Conservation (phyloP, 2,113 vertebrate genomes). For the Lichenostomus cassidix region DNA sequence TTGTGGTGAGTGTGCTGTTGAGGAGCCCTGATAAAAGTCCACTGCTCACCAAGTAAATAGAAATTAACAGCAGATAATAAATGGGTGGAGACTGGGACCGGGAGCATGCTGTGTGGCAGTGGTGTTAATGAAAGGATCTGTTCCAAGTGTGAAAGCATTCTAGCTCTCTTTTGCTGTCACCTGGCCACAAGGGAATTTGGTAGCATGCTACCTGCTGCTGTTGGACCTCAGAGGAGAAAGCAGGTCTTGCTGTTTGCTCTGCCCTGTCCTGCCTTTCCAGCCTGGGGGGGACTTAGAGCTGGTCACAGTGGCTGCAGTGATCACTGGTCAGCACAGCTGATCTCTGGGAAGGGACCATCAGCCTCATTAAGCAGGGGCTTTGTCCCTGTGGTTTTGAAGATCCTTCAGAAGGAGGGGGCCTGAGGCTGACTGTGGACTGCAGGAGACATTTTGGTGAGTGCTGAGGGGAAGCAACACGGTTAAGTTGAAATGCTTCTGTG, state of each 20-base stretch:
- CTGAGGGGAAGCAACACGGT: not conserved
- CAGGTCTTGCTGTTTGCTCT: not conserved
- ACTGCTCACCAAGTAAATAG: not conserved
- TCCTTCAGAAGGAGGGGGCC: not conserved
- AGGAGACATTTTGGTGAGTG: not conserved
- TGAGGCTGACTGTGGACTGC: not conserved
- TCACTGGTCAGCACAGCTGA: not conserved
- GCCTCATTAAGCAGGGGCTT: not conserved
- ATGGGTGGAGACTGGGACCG: not conserved
- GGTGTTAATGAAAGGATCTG: not conserved
- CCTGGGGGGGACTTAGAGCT: not conserved
- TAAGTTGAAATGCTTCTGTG: not conserved
- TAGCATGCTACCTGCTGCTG: not conserved
- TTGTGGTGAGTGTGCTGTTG: not conserved
- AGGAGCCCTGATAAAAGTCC: not conserved
- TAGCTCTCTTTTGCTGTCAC: not conserved
- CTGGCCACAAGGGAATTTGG: not conserved
- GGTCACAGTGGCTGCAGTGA: fast-evolving
- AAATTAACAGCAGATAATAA: not conserved
- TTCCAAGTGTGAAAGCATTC: not conserved
- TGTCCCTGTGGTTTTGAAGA: not conserved
- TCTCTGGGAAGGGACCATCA: not conserved
- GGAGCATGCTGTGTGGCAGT: not conserved
- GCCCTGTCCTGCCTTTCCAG: not conserved
- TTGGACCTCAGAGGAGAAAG: not conserved